Conservation (phyloP, 2,797 vertebrate species). For the Tenualosa thibaudeaui region DNA sequence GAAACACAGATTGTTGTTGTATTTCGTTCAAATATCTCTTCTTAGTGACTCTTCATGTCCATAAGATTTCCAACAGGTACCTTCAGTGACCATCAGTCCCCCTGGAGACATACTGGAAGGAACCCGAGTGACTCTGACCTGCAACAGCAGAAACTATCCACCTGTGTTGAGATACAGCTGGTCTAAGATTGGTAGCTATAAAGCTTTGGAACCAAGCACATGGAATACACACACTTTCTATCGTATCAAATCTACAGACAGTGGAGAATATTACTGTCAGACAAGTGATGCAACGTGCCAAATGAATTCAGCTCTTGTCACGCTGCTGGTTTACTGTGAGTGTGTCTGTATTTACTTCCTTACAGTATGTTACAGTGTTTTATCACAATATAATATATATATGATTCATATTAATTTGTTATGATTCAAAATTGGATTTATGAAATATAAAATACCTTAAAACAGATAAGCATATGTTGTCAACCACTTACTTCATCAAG, state of each 20-base stretch:
- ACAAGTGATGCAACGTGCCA: neutral
- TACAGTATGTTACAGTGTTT: neutral
- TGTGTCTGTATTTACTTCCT: neutral
- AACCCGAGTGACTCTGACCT: slow-evolving; percentile 27
- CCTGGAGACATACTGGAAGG: slow-evolving; percentile 5
- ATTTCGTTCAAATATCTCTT: slow-evolving; percentile 2
- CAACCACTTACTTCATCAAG: too few relatives aligned
- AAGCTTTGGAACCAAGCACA: neutral
- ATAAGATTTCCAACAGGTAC: neutral
- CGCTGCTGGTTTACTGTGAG: neutral
- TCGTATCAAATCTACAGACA: neutral
- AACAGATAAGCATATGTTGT: too few relatives aligned
- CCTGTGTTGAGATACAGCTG: slow-evolving; percentile 23
- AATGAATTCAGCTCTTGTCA: neutral
- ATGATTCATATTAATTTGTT: too few relatives aligned
- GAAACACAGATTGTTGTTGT: neutral
- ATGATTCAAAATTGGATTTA: too few relatives aligned
- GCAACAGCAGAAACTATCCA: slow-evolving; percentile 31
- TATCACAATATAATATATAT: too few relatives aligned
- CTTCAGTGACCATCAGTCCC: neutral
- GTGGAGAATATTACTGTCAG: neutral
- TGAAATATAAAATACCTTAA: too few relatives aligned
- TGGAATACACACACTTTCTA: neutral
- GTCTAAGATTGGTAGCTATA: neutral
- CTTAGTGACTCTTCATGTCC: too few relatives aligned